Conservation (phyloP, 2,797 vertebrate species). For the Danio jaintianensis region DNA sequence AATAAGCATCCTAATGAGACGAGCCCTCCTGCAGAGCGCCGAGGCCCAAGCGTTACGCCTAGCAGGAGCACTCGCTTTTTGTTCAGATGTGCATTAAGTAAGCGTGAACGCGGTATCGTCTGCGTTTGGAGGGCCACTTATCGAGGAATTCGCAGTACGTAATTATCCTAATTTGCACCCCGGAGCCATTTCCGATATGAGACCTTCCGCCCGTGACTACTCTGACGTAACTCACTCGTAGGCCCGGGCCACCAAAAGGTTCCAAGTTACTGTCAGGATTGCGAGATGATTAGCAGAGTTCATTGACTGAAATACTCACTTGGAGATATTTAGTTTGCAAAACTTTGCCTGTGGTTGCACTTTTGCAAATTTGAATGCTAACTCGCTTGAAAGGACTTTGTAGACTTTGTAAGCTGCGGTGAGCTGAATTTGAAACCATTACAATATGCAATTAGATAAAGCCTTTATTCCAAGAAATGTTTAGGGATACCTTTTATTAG, state of each 20-base stretch:
- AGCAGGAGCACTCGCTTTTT: slow-evolving; percentile 66
- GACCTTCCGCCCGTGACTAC: slow-evolving; percentile 38
- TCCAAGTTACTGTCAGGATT: slow-evolving; percentile 31
- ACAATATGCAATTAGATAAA: background rate
- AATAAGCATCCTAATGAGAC: slow-evolving; percentile 74
- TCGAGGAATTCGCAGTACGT: slow-evolving; percentile 40
- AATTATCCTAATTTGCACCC: slow-evolving; percentile 63
- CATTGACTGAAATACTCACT: slow-evolving; percentile 27
- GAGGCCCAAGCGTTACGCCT: slow-evolving; percentile 56
- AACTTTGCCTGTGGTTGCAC: slow-evolving; percentile 17
- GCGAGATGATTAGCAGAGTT: slow-evolving; percentile 34
- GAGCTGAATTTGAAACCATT: background rate
- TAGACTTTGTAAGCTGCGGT: background rate
- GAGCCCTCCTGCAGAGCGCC: slow-evolving; percentile 55
- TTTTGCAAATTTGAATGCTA: slow-evolving; percentile 11
- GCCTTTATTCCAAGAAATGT: background rate
- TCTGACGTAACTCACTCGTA: slow-evolving; percentile 26
- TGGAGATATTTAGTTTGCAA: slow-evolving; percentile 24
- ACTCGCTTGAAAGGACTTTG: background rate
- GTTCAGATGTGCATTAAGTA: slow-evolving; percentile 58
- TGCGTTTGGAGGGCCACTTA: slow-evolving; percentile 52
- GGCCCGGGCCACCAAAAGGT: slow-evolving; percentile 3
- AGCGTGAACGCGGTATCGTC: slow-evolving; percentile 41
- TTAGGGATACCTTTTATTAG: background rate
- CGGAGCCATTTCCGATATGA: slow-evolving; percentile 43